Base-by-base conservation (phyloP, 1,140 invertebrate genomes). In the Drosophila nannoptera region DNA sequence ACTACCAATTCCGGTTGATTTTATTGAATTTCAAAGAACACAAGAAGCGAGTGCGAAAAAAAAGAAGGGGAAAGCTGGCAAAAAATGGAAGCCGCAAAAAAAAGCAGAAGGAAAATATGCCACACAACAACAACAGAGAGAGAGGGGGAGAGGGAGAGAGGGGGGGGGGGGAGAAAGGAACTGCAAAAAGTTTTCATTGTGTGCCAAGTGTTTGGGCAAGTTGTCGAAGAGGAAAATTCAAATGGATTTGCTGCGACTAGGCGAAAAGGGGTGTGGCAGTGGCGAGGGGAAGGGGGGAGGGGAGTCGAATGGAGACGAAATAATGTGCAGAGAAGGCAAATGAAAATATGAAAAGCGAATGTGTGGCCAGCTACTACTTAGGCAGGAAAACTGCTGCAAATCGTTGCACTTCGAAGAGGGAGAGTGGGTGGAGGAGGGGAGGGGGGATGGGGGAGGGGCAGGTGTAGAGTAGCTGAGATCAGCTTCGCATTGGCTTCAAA, bases 21-120 rank as follows among this genome's bases (percentile, higher is more conserved):
- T 75, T 75, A 83, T 83, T 84, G 68, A 75, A 77, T 76, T 84
- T 76, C 66, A 59, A 73, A 64, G 50, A 69, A 76, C 46, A 63
- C 59, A 48, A 58, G 32, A 38, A 48, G 9, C 40, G 38, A 54
- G 36, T 7, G 33, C 16, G 71, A 36, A 22, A 12, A 14, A 6
- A 64, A 43, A 9, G 46, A 9, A 61, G 42, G 45, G 9, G 46
- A 9, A 61, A 50, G 45, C 8, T 14, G 45, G 33, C 50, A 35
- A 40, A 65, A 71, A 46, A 31, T 32, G 8, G 62, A 42, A 55
- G 42, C 43, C 35, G 29, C 36, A 29, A 56, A n/a, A 31, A 22
- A 7, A 76, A 32, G 29, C 7, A 16, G 7, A 60, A 42, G n/a
- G 38, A 7, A 14, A 33, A 35, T 52, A 45, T 45, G 43, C 33